Conservation (phyloP, 1,140 invertebrate species). For the Ceratosolen solmsi region DNA sequence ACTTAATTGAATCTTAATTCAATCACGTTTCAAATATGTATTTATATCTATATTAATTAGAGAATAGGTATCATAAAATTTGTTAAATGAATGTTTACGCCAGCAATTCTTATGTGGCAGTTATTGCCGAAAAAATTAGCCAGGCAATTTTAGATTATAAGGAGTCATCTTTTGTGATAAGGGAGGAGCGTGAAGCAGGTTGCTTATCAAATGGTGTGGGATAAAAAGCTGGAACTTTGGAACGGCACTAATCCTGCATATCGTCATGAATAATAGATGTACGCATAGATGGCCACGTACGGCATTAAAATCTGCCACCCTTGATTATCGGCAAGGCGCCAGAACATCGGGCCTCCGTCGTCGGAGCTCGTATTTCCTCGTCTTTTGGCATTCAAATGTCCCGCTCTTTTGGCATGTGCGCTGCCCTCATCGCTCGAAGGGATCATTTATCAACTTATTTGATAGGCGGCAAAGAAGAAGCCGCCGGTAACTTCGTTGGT, state of each 20-base stretch:
- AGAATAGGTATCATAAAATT: too few species aligned
- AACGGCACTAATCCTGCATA: slow-evolving; percentile 37
- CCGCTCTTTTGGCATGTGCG: slow-evolving; percentile 28
- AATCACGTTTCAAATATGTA: too few species aligned
- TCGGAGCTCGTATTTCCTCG: slow-evolving; percentile 51
- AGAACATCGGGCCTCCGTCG: not conserved
- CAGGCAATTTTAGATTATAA: too few species aligned
- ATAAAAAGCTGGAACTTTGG: not conserved
- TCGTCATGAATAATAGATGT: slow-evolving; percentile 44
- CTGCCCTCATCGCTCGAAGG: slow-evolving; percentile 68
- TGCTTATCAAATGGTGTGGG: not conserved
- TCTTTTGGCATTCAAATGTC: slow-evolving; percentile 70
- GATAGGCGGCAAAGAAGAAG: slow-evolving; percentile 61
- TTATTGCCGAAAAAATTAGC: too few species aligned
- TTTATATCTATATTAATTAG: too few species aligned
- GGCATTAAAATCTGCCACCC: slow-evolving; percentile 30
- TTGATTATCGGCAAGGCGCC: slow-evolving; percentile 23
- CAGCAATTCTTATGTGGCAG: too few species aligned
- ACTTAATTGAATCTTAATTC: too few species aligned
- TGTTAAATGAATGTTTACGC: too few species aligned
- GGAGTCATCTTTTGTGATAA: too few species aligned
- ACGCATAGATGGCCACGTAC: not conserved
- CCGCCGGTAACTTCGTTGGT: slow-evolving; percentile 41
- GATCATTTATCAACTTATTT: slow-evolving; percentile 75
- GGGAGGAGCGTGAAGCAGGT: too few species aligned